Conservation (phyloP, 2,888 invertebrate species). For the Malthinus flaveolus region DNA sequence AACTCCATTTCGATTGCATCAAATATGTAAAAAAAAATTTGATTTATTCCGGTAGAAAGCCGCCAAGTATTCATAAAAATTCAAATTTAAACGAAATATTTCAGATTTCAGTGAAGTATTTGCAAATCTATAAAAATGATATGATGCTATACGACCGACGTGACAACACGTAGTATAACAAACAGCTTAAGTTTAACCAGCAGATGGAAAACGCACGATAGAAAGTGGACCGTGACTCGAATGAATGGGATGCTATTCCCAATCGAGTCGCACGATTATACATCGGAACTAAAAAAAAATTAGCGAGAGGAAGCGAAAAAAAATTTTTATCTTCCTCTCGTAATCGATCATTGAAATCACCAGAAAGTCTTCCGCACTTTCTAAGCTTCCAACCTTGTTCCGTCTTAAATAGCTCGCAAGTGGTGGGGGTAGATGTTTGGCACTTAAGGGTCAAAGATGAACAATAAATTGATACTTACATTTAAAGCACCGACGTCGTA, state of each 20-base stretch:
- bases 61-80: constrained; percentile 25
- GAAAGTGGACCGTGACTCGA: constrained; percentile 39
- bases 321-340: no score
- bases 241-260: constrained; percentile 22
- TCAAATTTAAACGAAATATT: constrained; percentile 29
- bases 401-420: constrained; percentile 14
- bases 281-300: constrained; percentile 13
- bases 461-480: constrained; percentile 34
- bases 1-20: neutral
- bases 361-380: constrained; percentile 36
- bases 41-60: constrained; percentile 16
- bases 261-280: constrained; percentile 14
- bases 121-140: constrained; percentile 26
- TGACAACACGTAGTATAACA: constrained; percentile 27
- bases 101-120: constrained; percentile 16
- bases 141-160: constrained; percentile 18
- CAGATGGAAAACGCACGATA: constrained; percentile 36
- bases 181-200: constrained; percentile 31
- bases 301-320: neutral
- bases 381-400: constrained; percentile 31
- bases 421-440: constrained; percentile 27
- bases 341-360: constrained; percentile 38
- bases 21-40: constrained; percentile 5
- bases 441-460: constrained; percentile 38
- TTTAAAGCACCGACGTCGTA: constrained; percentile 30